Evolutionary conservation across 2,888 invertebrate species (phyloP), one percentile per base, ranked within the genome.

Genomic region (Theretra japonica): DNA sequence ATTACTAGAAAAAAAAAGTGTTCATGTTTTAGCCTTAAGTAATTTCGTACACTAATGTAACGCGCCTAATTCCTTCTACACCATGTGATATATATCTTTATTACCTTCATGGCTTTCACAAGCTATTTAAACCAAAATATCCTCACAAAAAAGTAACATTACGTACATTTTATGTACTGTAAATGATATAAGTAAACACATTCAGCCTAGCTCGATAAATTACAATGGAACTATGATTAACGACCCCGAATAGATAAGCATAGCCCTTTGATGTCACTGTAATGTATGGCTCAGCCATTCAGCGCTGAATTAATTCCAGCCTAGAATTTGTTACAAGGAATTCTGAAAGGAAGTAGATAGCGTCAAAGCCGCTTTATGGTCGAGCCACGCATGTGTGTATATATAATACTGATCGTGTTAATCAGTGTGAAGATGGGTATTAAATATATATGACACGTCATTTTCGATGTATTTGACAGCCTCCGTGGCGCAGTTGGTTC

Each of bases 191-290:
- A 48, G 23, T 21, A 65, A 48, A 65, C 65, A 23, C 41, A 65
- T 65, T 48, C 65, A 65, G 65, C 48, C 65, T 65, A 65, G 48
- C 65, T 65, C 65, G 65, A 65, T 65, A 65, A 65, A 65, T 65
- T 65, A 65, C 65, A 65, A 48, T 65, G 21, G 65, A 65, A 65
- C 65, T 65, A 65, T 65, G 65, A 65, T 65, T 65, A 65, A 48
- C 65, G 65, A 48, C 48, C 65, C 48, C 23, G 65, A 41, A 17
- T 23, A 65, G 65, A 65, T 65, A 65, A 65, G 65, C 65, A 65
- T 65, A 48, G 65, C 65, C 65, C 65, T 65, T 65, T 65, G 65
- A 65, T 48, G 65, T 65, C 65, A 65, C 65, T 48, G 65, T 65
- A 65, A 65, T 65, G 65, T 65, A 65, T 65, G 65, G 65, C 23